Base-by-base conservation (phyloP, 2,888 invertebrate species). In the Schizotus pectinicornis region DNA sequence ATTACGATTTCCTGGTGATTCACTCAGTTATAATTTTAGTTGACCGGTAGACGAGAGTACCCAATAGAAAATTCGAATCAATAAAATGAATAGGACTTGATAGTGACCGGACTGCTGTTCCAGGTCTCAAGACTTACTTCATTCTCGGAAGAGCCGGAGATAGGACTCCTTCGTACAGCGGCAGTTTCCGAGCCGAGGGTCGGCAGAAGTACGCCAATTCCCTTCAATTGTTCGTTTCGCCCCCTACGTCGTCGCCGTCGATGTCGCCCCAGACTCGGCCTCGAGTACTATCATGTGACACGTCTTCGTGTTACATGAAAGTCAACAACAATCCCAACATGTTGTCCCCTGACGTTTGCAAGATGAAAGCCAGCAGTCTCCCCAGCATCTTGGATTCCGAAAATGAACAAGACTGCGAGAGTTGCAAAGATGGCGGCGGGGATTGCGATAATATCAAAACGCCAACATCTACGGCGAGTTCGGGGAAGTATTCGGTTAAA, bases 91-190 rank as follows among this genome's bases (percentile, higher is more conserved):
- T n/a, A n/a, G n/a, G n/a, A n/a, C n/a, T n/a, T n/a, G n/a, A n/a
- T n/a, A n/a, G 22, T 22, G 22, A 22, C 22, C 5, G 22, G 9
- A 35, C 6, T 35, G 36, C 63, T 56, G 60, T 78, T 80, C 52
- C 78, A 92, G 92, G 90, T 75, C 84, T 92, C 74, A 91, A 91
- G 78, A 94, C 94, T 1, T 94, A 88, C 79, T 95, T 95, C 78
- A 92, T 95, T 56, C 85, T 89, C 74, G 90, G 90, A 30, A 85
- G 90, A 22, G 89, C 87, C 75, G 81, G 84, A 62, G 86, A 85
- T 69, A 80, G 69, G 14, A 74, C 75, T 9, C 74, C 78, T 0
- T 76, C 79, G 0, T 77, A 77, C 49, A 76, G 73, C 38, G 78
- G 77, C 11, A 79, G 78, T 47, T 74, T 79, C 47, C 66, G 74